These are phyloP conservation scores for Pseudois nayaur DNA, from an alignment of 2,113 vertebrate species.

Conservation along the genomic window DNA sequence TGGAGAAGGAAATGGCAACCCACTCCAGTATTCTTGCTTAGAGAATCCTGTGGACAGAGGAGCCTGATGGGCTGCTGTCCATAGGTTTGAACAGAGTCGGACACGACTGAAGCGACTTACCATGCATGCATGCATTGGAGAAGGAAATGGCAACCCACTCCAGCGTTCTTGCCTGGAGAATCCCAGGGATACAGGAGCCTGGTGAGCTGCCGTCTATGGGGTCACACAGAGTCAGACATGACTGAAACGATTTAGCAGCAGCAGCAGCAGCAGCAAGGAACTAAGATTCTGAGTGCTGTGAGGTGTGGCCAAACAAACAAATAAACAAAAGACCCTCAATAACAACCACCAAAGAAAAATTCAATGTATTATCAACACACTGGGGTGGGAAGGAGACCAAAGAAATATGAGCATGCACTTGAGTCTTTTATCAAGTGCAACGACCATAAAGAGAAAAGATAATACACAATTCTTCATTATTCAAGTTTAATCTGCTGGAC, in stretches of 20 bases:
- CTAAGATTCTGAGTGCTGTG: background rate
- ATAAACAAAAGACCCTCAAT: background rate
- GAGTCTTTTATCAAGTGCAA: background rate
- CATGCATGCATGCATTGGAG: background rate
- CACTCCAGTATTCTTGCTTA: background rate
- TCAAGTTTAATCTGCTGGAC: background rate
- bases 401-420: background rate
- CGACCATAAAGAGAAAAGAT: background rate
- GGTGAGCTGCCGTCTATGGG: background rate
- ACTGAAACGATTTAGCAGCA: background rate
- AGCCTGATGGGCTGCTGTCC: background rate
- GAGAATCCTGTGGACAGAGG: background rate
- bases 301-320: background rate
- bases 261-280: background rate
- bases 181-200: background rate
- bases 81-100: fast-evolving
- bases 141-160: background rate
- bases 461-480: background rate
- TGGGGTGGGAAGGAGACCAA: background rate
- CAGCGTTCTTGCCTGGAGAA: background rate
- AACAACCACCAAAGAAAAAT: background rate
- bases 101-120: fast-evolving
- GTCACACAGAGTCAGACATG: background rate
- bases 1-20: background rate
- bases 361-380: background rate